Conservation (phyloP, 2,113 vertebrate genomes). For the Tonatia bakeri region DNA sequence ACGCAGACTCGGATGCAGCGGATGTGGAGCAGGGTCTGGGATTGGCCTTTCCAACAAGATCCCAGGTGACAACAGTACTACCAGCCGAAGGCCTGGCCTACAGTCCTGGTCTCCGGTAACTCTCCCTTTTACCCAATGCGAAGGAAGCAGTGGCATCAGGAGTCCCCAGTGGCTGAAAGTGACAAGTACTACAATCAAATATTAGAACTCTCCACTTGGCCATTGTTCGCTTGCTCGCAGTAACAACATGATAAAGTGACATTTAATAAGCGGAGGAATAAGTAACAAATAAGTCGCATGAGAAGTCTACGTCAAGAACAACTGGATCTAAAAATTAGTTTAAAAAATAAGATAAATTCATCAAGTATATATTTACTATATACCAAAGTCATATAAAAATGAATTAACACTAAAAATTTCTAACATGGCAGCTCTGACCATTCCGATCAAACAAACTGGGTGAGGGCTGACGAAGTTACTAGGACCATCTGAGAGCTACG, state of each 20-base stretch:
- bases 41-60: neutral
- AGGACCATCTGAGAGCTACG: neutral
- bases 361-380: neutral
- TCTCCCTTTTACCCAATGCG: neutral
- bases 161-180: neutral
- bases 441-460: conserved; percentile 23
- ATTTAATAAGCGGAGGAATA: neutral
- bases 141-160: neutral
- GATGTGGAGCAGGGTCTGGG: neutral
- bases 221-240: neutral
- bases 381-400: neutral
- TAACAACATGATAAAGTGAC: neutral
- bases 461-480: neutral
- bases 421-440: neutral
- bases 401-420: neutral
- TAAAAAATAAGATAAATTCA: neutral
- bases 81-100: neutral
- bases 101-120: neutral
- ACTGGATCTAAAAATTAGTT: neutral
- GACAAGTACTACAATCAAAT: neutral
- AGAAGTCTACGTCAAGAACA: neutral
- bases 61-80: neutral
- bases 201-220: neutral
- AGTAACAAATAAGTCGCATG: neutral
- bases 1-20: neutral